Conservation (phyloP, 2,888 invertebrate genomes). For the Kryphioiulus occultus region DNA sequence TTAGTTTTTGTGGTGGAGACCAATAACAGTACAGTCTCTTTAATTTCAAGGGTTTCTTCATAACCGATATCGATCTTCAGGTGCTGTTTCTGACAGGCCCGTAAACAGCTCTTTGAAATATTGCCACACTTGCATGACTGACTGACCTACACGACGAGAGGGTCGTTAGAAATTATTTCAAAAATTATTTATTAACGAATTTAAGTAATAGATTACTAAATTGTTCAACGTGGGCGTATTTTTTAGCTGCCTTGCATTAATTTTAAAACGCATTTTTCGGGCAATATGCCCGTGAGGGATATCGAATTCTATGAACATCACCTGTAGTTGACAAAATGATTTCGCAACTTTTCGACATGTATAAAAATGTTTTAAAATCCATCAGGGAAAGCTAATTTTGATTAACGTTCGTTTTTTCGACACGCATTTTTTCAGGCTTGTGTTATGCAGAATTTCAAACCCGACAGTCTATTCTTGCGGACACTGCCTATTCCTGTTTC, state of each 20-base stretch:
- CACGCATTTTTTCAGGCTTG: constrained; percentile 54
- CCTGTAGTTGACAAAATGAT: no score
- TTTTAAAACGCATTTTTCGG: neutral
- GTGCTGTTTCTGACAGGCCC: neutral
- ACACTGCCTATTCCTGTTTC: constrained; percentile 54
- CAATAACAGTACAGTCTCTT: neutral
- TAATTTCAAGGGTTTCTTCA: neutral
- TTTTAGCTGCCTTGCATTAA: neutral
- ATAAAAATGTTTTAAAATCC: no score
- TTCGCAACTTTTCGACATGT: no score
- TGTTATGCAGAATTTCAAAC: constrained; percentile 55
- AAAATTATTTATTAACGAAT: constrained; percentile 16
- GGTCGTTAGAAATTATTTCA: constrained; percentile 9
- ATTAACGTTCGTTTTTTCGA: no score
- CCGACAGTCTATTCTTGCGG: constrained; percentile 47
- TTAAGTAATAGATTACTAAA: neutral
- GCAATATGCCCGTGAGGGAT: neutral
- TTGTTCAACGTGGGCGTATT: neutral
- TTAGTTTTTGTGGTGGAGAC: neutral
- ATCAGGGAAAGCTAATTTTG: no score
- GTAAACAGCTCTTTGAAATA: neutral
- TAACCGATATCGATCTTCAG: neutral
- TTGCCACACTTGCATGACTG: neutral
- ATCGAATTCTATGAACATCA: no score
- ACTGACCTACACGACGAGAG: neutral